Percentiles rank a stretch among this genome's conserved stretches.
These are phyloP conservation scores for Zootermopsis nevadensis DNA, from an alignment of 2,888 invertebrate genomes.

Conservation along the genomic window DNA sequence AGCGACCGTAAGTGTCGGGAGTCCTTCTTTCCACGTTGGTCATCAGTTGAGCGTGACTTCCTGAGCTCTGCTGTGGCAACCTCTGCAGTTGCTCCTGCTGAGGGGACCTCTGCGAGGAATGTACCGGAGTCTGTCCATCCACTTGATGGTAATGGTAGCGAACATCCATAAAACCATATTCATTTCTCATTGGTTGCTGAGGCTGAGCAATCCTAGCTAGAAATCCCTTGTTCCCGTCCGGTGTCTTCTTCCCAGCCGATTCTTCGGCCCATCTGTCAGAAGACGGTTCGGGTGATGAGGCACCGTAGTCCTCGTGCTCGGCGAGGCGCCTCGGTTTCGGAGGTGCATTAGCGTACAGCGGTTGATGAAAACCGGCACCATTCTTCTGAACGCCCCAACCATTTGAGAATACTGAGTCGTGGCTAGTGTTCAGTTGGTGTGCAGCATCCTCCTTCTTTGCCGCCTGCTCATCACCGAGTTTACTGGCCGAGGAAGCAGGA, in stretches of 20 bases:
- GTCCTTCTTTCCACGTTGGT: slow-evolving; percentile 75
- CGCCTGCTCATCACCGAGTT: slow-evolving; percentile 8
- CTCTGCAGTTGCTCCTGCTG: not conserved
- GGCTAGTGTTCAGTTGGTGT: slow-evolving; percentile 44
- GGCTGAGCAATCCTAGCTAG: slow-evolving; percentile 48
- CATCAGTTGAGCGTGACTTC: slow-evolving; percentile 55
- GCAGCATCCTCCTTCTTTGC: slow-evolving; percentile 17
- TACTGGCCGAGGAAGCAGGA: slow-evolving; percentile 9
- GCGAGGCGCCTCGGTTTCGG: slow-evolving; percentile 80
- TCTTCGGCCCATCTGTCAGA: slow-evolving; percentile 65
- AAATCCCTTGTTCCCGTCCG: slow-evolving; percentile 18
- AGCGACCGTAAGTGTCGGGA: slow-evolving; percentile 84
- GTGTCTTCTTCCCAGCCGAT: slow-evolving; percentile 38
- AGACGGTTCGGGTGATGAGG: slow-evolving; percentile 71
- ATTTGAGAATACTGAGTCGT: slow-evolving; percentile 47
- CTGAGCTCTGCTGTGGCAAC: not conserved
- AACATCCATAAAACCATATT: slow-evolving; percentile 61
- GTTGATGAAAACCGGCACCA: slow-evolving; percentile 64
- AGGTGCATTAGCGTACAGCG: slow-evolving; percentile 89
- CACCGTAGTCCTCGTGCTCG: slow-evolving; percentile 54
- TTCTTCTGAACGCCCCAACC: slow-evolving; percentile 48
- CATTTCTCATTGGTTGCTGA: slow-evolving; percentile 58
- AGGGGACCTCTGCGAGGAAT: not conserved
- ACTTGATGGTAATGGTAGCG: slow-evolving; percentile 58
- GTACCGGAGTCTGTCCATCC: not conserved